Evolutionary conservation across 2,113 vertebrate genomes (phyloP).

Genomic region (Poeciliopsis retropinna): DNA sequence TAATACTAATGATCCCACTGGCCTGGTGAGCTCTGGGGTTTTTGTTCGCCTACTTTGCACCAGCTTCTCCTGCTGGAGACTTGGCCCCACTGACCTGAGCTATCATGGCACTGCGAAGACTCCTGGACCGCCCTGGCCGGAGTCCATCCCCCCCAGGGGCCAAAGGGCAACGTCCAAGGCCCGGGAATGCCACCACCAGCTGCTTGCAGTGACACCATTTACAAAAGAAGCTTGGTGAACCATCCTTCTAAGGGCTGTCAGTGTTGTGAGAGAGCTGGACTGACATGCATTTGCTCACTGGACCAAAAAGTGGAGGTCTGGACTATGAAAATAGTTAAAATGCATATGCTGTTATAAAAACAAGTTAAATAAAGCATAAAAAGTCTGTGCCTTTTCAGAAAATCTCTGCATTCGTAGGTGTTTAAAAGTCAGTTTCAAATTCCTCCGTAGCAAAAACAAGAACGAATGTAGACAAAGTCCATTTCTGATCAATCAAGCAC

Average conservation of each 20-base stretch:
- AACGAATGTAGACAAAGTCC: background rate
- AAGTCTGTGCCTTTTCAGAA: background rate
- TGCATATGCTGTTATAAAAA: background rate
- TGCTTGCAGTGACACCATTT: slow-evolving; percentile 89
- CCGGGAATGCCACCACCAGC: slow-evolving; percentile 92
- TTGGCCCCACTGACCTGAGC: slow-evolving; percentile 93
- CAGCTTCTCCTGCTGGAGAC: slow-evolving; percentile 82
- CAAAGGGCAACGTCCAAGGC: slow-evolving; percentile 91
- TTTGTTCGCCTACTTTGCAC: slow-evolving; percentile 85
- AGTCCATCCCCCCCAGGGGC: slow-evolving; percentile 84
- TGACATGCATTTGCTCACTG: slow-evolving; percentile 66
- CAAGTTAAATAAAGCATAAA: background rate
- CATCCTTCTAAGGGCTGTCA: slow-evolving; percentile 84
- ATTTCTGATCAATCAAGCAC: background rate
- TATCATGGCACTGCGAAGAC: slow-evolving; percentile 86
- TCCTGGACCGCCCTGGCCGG: slow-evolving; percentile 88
- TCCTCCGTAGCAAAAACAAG: background rate
- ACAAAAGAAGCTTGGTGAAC: slow-evolving; percentile 85
- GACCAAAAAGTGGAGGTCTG: slow-evolving; percentile 8
- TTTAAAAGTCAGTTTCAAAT: background rate
- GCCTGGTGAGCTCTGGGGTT: slow-evolving; percentile 81
- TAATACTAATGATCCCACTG: slow-evolving; percentile 87
- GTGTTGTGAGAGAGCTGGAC: slow-evolving; percentile 79
- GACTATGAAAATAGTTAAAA: background rate
- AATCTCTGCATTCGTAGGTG: background rate